These are phyloP conservation scores for Antechinus flavipes DNA, from an alignment of 2,113 vertebrate genomes.

Conservation along the genomic window DNA sequence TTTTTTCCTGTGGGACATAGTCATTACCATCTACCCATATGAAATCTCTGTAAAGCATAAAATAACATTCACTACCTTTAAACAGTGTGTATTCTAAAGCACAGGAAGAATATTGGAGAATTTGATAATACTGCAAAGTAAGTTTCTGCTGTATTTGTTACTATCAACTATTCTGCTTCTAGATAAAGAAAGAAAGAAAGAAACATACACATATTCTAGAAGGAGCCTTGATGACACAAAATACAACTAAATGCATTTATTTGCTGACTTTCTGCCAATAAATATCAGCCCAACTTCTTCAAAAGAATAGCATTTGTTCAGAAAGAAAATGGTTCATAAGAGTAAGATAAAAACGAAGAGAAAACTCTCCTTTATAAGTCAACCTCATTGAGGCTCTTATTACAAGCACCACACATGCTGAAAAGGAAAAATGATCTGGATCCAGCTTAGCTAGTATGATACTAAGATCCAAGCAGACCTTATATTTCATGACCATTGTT, in stretches of 20 bases:
- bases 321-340: slow-evolving; percentile 51
- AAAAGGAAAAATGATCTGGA: slow-evolving; percentile 41
- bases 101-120: slow-evolving; percentile 6
- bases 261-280: slow-evolving; percentile 23
- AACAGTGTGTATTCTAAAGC: neutral
- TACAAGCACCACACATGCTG: slow-evolving; percentile 35
- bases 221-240: neutral
- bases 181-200: neutral
- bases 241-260: slow-evolving; percentile 55
- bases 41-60: slow-evolving; percentile 27
- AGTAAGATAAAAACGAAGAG: slow-evolving; percentile 54
- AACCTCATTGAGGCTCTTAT: slow-evolving; percentile 56
- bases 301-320: slow-evolving; percentile 34
- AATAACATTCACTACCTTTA: neutral
- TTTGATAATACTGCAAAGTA: slow-evolving; percentile 21
- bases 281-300: slow-evolving; percentile 29
- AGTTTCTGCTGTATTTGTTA: slow-evolving; percentile 16
- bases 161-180: neutral
- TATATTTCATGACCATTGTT: slow-evolving; percentile 20
- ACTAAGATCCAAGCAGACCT: slow-evolving; percentile 43
- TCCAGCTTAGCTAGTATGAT: slow-evolving; percentile 41
- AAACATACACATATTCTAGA: neutral
- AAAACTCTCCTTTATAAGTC: slow-evolving; percentile 52
- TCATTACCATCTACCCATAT: neutral
- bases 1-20: slow-evolving; percentile 22